Base-by-base conservation (phyloP, 2,888 invertebrate genomes). In the Philereme transversata region DNA sequence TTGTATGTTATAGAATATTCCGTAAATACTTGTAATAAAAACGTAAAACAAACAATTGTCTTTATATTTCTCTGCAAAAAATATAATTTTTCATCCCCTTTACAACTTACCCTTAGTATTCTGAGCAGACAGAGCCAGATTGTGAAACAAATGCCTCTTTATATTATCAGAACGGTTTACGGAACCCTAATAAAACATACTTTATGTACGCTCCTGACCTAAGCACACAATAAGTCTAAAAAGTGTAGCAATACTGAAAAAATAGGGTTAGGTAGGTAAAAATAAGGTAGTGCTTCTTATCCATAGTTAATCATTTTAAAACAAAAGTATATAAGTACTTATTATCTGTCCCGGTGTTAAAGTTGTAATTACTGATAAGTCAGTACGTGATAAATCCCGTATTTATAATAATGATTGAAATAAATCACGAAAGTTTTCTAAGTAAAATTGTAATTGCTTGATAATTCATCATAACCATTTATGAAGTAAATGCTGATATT, bases 111-210 rank as follows among this genome's bases (percentile, higher is more conserved):
- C 10, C 11, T 36, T 10, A 6, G 5, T 3, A 38, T 48, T 34
- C 48, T n/a, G 48, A 41, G n/a, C 7, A n/a, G 1, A 54, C 45
- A 38, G 36, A n/a, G 35, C 11, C 44, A 44, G 33, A 22, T 46
- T 36, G 11, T 38, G 38, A 36, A 40, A 41, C 55, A 41, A 48
- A 9, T 35, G 35, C 1, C 38, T 35, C 35, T 40, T 45, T 41
- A 10, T 45, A 10, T 49, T 61, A 50, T 43, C 4, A 38, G 36
- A 54, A 38, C 6, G 50, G 49, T 35, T 34, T 49, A 57, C 41
- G 57, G 62, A 54, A 62, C 62, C 62, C 62, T 62, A 57, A 62
- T 62, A 62, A 57, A 62, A 57, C 54, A 57, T 47, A 47, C 43
- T 50, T 46, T 43, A 34, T 34, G 34, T 45, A 50, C 41, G 51